Conservation (phyloP, 2,888 invertebrate genomes). For the Selenia dentaria region DNA sequence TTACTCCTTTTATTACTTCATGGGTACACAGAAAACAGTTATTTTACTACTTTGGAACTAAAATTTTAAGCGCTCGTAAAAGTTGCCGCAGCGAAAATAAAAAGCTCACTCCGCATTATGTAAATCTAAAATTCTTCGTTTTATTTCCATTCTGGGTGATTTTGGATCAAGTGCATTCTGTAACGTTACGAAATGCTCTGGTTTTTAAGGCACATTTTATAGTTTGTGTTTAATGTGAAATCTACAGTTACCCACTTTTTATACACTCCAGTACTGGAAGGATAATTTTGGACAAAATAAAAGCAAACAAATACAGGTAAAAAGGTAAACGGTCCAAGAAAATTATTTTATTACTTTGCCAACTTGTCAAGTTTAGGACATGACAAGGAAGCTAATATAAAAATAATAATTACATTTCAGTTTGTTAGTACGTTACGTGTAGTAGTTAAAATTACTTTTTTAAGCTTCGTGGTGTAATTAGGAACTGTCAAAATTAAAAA, state of each 20-base stretch:
- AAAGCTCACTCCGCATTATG: conserved; percentile 5
- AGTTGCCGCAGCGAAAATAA: conserved; percentile 11
- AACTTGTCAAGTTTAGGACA: too few relatives aligned
- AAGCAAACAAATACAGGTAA: too few relatives aligned
- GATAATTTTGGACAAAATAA: too few relatives aligned
- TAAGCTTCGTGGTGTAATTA: too few relatives aligned
- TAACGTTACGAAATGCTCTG: not conserved
- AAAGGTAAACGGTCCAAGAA: too few relatives aligned
- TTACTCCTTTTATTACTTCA: conserved; percentile 6
- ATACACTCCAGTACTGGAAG: too few relatives aligned
- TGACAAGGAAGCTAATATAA: too few relatives aligned
- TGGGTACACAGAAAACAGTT: conserved; percentile 1
- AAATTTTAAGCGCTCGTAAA: conserved; percentile 21
- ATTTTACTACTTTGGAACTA: conserved; percentile 13
- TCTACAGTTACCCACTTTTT: not conserved
- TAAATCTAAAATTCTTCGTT: conserved; percentile 8
- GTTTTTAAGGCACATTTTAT: not conserved
- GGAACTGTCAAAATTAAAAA: too few relatives aligned
- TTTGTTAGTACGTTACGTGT: too few relatives aligned
- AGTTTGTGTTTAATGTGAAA: not conserved
- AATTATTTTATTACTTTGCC: too few relatives aligned
- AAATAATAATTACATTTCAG: too few relatives aligned
- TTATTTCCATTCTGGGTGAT: conserved; percentile 1
- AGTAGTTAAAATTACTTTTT: too few relatives aligned
- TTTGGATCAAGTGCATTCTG: conserved; percentile 3